Base-by-base conservation (phyloP, 2,888 invertebrate genomes). In the Apodemia mormo region DNA sequence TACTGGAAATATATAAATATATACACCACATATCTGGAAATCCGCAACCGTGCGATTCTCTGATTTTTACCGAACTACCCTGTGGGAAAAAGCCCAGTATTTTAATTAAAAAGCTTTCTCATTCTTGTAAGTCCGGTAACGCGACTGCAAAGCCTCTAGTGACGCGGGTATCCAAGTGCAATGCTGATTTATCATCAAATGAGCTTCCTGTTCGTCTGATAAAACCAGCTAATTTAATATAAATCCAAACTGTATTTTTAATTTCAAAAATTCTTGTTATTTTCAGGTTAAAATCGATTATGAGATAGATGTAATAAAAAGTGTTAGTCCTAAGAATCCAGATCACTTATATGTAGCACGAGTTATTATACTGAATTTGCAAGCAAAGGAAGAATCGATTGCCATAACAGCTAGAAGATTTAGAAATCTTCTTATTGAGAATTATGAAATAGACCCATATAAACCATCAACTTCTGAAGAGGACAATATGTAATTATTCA, bases 261-360 rank as follows among this genome's bases (percentile, higher is more conserved):
- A 29, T 52, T 54, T 69, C 40, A 37, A 69, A 45, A 65, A 30
- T 56, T n/a, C n/a, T 58, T 68, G 45, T 12, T 22, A 10, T 52
- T 87, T 89, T 7, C 85, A 96, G 96, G 88, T 96, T 0, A 82
- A 85, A 76, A 76, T 94, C 72, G 96, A 96, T 12, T 97, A 97
- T 90, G 97, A 97, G 90, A 92, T 97, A 73, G 98, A 98, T 88
- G 81, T 97, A 0, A 94, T 97, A 71, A 95, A 95, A 85, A 95
- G 95, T 68, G 87, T 94, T 2, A 96, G 95, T 79, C 90, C 94
- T 0, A 88, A 94, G 10, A 97, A 97, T 88, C 93, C 96, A 9
- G 93, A 95, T 3, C 95, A 96, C 80, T 82, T 97, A 66, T 89
- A 95, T 76, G 94, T 97, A 29, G 94, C 96, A 8, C 93, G 97